Evolutionary conservation across 2,797 vertebrate genomes (phyloP), one percentile per base, ranked within the genome.

Genomic region (Apogon talboti): DNA sequence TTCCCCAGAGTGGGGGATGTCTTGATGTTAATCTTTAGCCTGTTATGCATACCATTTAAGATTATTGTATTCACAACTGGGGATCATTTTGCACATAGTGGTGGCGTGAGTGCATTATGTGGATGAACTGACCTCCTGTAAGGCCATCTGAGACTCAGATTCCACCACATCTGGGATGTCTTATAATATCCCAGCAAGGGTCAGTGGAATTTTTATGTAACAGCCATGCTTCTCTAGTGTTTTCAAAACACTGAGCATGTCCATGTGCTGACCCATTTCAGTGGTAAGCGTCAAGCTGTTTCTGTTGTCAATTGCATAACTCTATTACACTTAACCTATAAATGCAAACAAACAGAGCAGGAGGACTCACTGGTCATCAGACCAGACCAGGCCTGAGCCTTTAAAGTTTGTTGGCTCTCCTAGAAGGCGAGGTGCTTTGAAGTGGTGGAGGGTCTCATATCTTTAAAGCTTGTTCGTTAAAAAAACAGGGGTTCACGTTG

Each of bases 241-340:
- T 92, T 88, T 90, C 74, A 91, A 90, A 87, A 86, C 75, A 91
- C 81, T 33, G 41, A 2, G 48, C 56, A 24, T 11, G 50, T 72
- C 65, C 69, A 18, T 54, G 82, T 83, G 72, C 53, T 84, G 76
- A 82, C 79, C 83, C 71, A 79, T 59, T 90, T 85, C 78, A 73
- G 79, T 78, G 87, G 83, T 85, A 90, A 88, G 74, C 78, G 24
- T 78, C 84, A 87, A 78, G 80, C 84, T 90, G 87, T 84, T 75
- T 81, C 68, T 74, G 79, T 78, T 60, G 58, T 60, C 9, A 19
- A 28, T 89, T 89, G 78, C 57, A 41, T 82, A 89, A 88, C 84
- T 62, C 48, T 57, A 60, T 83, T 78, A 76, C 76, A 74, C 53
- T 58, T 73, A 76, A 71, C 64, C 77, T 54, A 52, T 49, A 46